Evolutionary conservation across 2,113 vertebrate genomes (phyloP), one percentile per base, ranked within the genome.

Genomic region (Syngnathus typhle): DNA sequence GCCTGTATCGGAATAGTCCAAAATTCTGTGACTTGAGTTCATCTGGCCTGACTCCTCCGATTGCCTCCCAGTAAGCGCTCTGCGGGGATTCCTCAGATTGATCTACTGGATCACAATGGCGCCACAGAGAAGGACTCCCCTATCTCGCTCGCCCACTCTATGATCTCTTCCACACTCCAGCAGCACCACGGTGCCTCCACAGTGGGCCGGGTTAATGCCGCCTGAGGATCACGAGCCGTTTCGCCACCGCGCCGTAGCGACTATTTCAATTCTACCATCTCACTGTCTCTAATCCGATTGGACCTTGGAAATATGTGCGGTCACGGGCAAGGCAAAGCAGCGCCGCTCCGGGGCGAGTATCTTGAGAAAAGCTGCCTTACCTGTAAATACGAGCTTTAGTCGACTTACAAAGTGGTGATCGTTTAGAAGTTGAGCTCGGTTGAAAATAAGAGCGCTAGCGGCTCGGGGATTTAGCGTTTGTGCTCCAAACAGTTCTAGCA

Each of bases 51-150:
- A 32, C 27, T 32, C 73, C 73, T 67, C 36, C 75, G 78, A 83
- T 84, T 86, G 83, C 80, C 86, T 83, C 81, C 75, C 54, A 65
- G 77, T 85, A 85, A 87, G 81, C 83, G 66, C 80, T 78, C 84
- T 69, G 55, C 64, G 68, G 85, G 82, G 78, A 83, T 82, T 85
- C 79, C 79, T 69, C 69, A 69, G 78, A 85, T 85, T 88, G 83
- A 88, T 88, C 84, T 81, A 60, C 78, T 81, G 75, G 73, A 82
- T 80, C 69, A 87, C 83, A 86, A 86, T 86, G 69, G 78, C 64
- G 72, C 70, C 65, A 75, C 80, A 70, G 74, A 78, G 68, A 82
- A 79, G 76, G 77, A 84, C 9, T 7, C 6, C 39, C 39, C 39
- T 2, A 2, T 32, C 0, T 70, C 75, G 18, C 32, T 15, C 7